Conservation (phyloP, 30 jellyfish, hydroid and myxozoan species). For the Chrysaora quinquecirrha region DNA sequence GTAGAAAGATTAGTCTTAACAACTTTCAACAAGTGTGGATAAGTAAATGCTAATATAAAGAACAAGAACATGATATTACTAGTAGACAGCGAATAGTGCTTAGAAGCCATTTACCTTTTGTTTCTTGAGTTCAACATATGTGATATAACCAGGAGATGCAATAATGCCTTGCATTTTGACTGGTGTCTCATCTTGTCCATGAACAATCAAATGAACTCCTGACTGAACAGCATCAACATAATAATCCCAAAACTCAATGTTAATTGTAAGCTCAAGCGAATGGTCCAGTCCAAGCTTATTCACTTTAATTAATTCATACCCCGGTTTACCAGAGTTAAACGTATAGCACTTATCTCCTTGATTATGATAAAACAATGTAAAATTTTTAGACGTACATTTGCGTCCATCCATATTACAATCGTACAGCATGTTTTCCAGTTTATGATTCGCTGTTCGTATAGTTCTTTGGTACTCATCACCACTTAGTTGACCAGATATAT, state of each 20-base stretch:
- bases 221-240: slow-evolving; percentile 65
- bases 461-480: slow-evolving; percentile 64
- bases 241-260: slow-evolving; percentile 87
- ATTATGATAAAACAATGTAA: slow-evolving; percentile 59
- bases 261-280: slow-evolving; percentile 61
- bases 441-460: slow-evolving; percentile 66
- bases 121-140: slow-evolving; percentile 75
- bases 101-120: too few species aligned
- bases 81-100: too few species aligned
- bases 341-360: slow-evolving; percentile 91
- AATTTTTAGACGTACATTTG: slow-evolving; percentile 63
- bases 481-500: slow-evolving; percentile 25
- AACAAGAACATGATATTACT: too few species aligned
- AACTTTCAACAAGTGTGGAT: too few species aligned
- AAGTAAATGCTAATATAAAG: too few species aligned
- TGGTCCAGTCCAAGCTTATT: slow-evolving; percentile 65
- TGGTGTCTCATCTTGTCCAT: slow-evolving; percentile 93
- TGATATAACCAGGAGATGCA: slow-evolving; percentile 80
- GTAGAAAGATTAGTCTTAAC: too few species aligned
- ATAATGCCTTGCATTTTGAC: slow-evolving; percentile 76
- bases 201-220: slow-evolving; percentile 77
- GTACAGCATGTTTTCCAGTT: slow-evolving; percentile 72
- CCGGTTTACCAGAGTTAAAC: slow-evolving; percentile 77
- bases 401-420: slow-evolving; percentile 75
- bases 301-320: slow-evolving; percentile 39